Evolutionary conservation across 2,113 vertebrate species (phyloP).

Genomic region (Carollia perspicillata): DNA sequence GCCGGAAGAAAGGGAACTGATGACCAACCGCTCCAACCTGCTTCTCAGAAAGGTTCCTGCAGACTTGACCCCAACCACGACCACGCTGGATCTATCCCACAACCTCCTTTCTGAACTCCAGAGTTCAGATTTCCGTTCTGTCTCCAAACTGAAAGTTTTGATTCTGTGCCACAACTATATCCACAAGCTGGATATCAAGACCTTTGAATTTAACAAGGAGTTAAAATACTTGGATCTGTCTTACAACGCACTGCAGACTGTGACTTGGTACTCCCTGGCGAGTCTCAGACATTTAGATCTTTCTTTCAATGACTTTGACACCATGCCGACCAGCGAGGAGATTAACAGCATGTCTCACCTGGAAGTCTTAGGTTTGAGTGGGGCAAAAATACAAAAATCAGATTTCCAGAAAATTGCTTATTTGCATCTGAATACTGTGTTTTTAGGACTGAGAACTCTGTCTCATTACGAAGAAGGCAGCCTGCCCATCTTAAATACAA

Average conservation of each 20-base stretch:
- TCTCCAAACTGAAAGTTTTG: conserved; percentile 79
- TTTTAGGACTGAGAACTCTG: conserved; percentile 78
- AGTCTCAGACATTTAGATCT: conserved; percentile 85
- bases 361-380: conserved; percentile 84
- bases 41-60: conserved; percentile 71
- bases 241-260: conserved; percentile 82
- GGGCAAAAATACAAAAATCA: conserved; percentile 72
- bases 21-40: conserved; percentile 72
- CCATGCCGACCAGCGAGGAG: conserved; percentile 80
- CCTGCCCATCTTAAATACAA: conserved; percentile 76
- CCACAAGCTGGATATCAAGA: conserved; percentile 73
- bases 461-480: conserved; percentile 81
- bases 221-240: conserved; percentile 88
- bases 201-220: conserved; percentile 82
- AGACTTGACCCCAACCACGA: conserved; percentile 53
- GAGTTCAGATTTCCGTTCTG: conserved; percentile 79
- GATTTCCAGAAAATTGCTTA: conserved; percentile 82
- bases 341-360: conserved; percentile 79
- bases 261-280: conserved; percentile 75
- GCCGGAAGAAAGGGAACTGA: conserved; percentile 52
- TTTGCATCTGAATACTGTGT: conserved; percentile 77
- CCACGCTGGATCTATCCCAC: conserved; percentile 84
- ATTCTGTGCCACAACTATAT: conserved; percentile 87
- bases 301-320: conserved; percentile 83
- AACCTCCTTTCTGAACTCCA: conserved; percentile 84